Conservation (phyloP, 2,113 vertebrate genomes). For the Synodontis membranacea region DNA sequence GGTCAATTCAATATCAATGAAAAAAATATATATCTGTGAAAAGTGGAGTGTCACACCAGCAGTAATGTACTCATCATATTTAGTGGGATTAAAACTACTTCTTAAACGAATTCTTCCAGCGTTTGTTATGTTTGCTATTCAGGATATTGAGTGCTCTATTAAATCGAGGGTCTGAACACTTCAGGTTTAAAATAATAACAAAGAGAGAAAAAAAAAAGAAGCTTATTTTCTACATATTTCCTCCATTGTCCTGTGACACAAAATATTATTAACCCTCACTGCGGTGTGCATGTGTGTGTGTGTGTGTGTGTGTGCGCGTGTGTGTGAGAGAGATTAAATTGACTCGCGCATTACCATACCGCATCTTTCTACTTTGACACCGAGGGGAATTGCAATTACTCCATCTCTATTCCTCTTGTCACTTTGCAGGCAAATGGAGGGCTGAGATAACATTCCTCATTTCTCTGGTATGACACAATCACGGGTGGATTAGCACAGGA, state of each 20-base stretch:
- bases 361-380: slow-evolving; percentile 49
- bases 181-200: background rate
- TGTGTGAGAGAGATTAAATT: slow-evolving; percentile 41
- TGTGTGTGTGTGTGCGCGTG: background rate
- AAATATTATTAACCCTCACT: slow-evolving; percentile 34
- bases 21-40: background rate
- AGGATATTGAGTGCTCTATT: background rate
- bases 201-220: slow-evolving; percentile 41
- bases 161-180: slow-evolving; percentile 52
- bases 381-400: slow-evolving; percentile 57
- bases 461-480: slow-evolving; percentile 17
- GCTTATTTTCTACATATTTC: slow-evolving; percentile 29
- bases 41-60: background rate
- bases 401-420: slow-evolving; percentile 49
- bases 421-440: slow-evolving; percentile 53
- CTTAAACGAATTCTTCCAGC: slow-evolving; percentile 8
- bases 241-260: slow-evolving; percentile 2
- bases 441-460: slow-evolving; percentile 44
- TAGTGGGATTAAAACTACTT: background rate
- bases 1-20: background rate
- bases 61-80: slow-evolving; percentile 11
- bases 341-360: slow-evolving; percentile 49
- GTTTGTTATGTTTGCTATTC: slow-evolving; percentile 29
- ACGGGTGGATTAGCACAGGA: slow-evolving; percentile 4
- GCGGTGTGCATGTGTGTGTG: background rate